phyloP scores from a whole-genome alignment of 2,888 invertebrate species.

The Cotesia congregata region DNA sequence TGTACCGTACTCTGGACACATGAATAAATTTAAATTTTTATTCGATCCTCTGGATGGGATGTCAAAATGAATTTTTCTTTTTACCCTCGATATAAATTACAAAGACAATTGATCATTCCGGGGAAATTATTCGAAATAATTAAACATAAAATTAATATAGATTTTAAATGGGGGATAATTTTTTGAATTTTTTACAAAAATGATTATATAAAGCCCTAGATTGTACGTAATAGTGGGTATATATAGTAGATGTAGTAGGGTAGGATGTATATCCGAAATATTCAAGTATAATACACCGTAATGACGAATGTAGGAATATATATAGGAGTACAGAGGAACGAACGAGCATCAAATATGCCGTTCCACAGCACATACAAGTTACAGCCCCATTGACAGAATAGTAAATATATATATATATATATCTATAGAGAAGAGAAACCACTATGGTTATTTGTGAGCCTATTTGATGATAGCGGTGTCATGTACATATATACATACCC shows the following conservation, averaged over 20 bases:
- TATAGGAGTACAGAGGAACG: background rate
- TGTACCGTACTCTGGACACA: constrained; percentile 2
- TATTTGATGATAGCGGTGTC: constrained; percentile 6
- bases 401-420: background rate
- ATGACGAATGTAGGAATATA: constrained; percentile 11
- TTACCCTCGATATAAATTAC: background rate
- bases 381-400: constrained; percentile 2
- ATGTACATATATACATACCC: constrained; percentile 16
- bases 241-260: background rate
- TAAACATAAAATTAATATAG: background rate
- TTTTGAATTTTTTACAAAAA: background rate
- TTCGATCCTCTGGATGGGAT: constrained; percentile 5
- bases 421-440: background rate
- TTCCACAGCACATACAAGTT: constrained; percentile 1
- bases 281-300: constrained; percentile 29
- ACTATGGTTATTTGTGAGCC: constrained; percentile 1
- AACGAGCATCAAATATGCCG: background rate
- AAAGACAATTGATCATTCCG: background rate
- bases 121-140: constrained; percentile 12
- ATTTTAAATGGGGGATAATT: background rate
- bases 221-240: background rate
- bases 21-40: constrained; percentile 37
- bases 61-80: constrained; percentile 21
- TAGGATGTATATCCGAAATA: constrained; percentile 7
- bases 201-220: background rate